Conservation (phyloP, 2,113 vertebrate species). For the Otocyon megalotis region DNA sequence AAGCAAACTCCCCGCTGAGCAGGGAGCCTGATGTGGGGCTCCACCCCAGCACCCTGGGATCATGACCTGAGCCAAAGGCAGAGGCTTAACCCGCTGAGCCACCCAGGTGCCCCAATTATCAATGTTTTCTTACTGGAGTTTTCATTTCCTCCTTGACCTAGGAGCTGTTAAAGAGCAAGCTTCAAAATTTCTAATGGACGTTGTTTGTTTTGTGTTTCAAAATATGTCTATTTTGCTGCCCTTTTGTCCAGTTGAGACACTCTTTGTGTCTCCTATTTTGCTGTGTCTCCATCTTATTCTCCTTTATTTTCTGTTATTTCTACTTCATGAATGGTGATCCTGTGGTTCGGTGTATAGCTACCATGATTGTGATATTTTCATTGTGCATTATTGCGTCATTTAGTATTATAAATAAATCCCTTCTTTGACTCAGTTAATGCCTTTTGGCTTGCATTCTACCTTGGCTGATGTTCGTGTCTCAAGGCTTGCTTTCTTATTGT, state of each 20-base stretch:
- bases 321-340: background rate
- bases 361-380: background rate
- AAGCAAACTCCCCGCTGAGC: background rate
- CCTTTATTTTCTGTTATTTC: background rate
- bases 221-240: background rate
- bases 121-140: background rate
- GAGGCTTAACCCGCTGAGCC: background rate
- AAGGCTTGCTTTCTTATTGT: background rate
- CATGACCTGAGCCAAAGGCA: background rate
- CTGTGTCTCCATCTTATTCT: background rate
- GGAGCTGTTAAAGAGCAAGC: background rate
- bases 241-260: background rate
- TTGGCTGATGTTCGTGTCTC: background rate
- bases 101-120: background rate
- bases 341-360: background rate
- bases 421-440: background rate
- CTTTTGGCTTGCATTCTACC: background rate
- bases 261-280: background rate
- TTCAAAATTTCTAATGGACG: background rate
- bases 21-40: background rate
- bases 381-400: background rate
- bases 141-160: background rate
- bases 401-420: background rate
- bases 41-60: background rate
- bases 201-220: background rate